Evolutionary conservation across 2,888 invertebrate species (phyloP).

Genomic region (Acleris laterana): DNA sequence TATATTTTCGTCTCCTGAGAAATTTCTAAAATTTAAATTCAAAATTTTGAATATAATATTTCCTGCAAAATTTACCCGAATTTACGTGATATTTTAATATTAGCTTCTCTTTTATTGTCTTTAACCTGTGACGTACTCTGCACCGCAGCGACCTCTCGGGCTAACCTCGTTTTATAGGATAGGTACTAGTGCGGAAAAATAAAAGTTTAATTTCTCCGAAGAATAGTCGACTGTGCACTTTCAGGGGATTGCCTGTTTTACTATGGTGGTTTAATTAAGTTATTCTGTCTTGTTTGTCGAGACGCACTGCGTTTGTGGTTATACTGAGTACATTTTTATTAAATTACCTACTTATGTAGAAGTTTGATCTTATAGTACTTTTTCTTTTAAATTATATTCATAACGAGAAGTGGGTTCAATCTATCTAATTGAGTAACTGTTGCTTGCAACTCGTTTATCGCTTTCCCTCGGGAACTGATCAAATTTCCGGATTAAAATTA

Average conservation of each 20-base stretch:
- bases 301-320: background rate
- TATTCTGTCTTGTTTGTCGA: background rate
- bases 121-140: background rate
- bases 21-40: too few species aligned
- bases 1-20: too few species aligned
- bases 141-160: background rate
- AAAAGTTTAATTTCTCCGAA: constrained; percentile 26
- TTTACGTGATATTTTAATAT: background rate
- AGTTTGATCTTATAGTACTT: too few species aligned
- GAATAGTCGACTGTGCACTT: constrained; percentile 12
- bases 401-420: too few species aligned
- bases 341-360: too few species aligned
- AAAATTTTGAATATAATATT: too few species aligned
- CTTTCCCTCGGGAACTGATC: too few species aligned
- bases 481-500: too few species aligned
- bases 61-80: background rate
- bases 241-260: constrained; percentile 19
- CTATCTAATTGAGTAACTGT: too few species aligned
- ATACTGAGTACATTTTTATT: background rate
- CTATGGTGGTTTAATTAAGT: constrained; percentile 7
- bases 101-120: background rate
- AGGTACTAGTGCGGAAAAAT: constrained; percentile 6
- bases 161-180: constrained; percentile 18
- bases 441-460: too few species aligned
- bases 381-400: too few species aligned